Conservation (phyloP, 2,888 invertebrate species). For the Syrphus vitripennis region DNA sequence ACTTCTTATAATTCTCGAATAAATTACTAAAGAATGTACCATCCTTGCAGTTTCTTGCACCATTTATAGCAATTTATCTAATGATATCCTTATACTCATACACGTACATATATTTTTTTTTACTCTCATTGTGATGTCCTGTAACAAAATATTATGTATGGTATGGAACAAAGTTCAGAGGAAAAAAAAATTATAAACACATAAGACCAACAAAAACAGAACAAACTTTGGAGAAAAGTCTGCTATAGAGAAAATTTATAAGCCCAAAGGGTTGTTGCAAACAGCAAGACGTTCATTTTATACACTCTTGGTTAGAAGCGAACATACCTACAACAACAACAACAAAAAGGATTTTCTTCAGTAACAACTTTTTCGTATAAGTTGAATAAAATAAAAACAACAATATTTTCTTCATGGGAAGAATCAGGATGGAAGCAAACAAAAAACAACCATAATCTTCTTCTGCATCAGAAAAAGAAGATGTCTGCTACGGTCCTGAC, state of each 20-base stretch:
- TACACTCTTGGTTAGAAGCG: background rate
- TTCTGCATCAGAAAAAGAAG: background rate
- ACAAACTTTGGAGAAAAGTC: background rate
- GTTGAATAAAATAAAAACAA: background rate
- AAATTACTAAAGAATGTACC: background rate
- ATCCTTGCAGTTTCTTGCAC: conserved; percentile 2
- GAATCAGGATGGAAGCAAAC: background rate
- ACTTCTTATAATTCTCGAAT: too few species aligned
- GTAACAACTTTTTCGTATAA: background rate
- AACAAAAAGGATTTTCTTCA: background rate
- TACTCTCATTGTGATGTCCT: conserved; percentile 12
- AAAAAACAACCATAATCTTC: background rate
- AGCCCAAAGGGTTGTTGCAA: background rate
- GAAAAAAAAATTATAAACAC: background rate
- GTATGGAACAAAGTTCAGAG: too few species aligned
- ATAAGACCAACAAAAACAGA: background rate
- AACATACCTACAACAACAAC: too few species aligned
- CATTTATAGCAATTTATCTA: conserved; percentile 56
- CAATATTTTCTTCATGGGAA: background rate
- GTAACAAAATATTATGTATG: background rate
- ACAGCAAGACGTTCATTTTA: conserved; percentile 8
- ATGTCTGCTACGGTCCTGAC: background rate
- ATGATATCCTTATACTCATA: conserved; percentile 52
- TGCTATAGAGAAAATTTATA: background rate
- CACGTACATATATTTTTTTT: too few species aligned